Evolutionary conservation across 2,113 vertebrate species (phyloP).

Genomic region (Rhipidura dahli): DNA sequence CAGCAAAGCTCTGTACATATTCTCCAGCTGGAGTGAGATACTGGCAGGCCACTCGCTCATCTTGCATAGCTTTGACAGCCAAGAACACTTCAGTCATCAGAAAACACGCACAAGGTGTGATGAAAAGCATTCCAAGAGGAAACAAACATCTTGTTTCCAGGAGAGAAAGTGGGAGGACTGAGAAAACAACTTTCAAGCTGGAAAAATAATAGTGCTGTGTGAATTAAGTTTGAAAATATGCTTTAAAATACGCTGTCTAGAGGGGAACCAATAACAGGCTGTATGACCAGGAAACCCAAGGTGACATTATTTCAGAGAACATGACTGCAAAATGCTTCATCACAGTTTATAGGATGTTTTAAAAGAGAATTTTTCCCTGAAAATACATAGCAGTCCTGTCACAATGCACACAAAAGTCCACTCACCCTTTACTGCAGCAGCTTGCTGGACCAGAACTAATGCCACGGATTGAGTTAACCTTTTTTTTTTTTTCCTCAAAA

Average conservation of each 20-base stretch:
- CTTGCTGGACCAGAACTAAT: background rate
- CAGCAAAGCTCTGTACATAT: background rate
- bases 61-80: background rate
- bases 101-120: background rate
- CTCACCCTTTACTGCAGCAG: background rate
- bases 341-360: background rate
- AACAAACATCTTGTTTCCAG: background rate
- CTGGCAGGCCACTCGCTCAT: background rate
- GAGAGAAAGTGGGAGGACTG: background rate
- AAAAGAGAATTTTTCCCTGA: background rate
- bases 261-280: background rate
- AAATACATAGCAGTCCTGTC: background rate
- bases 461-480: background rate
- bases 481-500: background rate
- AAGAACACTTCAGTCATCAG: background rate
- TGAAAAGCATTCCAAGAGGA: slow-evolving; percentile 4
- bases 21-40: background rate
- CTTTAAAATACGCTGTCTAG: background rate
- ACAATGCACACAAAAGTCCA: fast-evolving
- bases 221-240: background rate
- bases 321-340: background rate
- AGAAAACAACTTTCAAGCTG: background rate
- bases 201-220: background rate
- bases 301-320: background rate
- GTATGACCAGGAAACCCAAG: background rate